Conservation (phyloP, 1,140 invertebrate genomes). For the Drosophila takahashii region DNA sequence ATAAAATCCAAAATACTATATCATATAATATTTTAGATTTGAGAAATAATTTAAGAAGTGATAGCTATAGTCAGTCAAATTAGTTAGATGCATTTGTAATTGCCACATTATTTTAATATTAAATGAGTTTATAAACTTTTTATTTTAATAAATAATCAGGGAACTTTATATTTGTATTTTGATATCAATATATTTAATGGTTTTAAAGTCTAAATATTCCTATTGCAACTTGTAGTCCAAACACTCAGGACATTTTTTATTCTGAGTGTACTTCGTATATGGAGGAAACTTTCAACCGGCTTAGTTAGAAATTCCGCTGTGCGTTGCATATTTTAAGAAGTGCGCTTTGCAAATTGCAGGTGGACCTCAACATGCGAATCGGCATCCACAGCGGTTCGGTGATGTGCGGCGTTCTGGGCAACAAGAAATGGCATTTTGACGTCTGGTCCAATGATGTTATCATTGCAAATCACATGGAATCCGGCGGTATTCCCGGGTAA, state of each 20-base stretch:
- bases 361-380: constrained; percentile 97
- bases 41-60: too few relatives aligned
- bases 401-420: constrained; percentile 96
- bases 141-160: too few relatives aligned
- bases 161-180: too few relatives aligned
- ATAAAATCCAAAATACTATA: too few relatives aligned
- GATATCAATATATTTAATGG: too few relatives aligned
- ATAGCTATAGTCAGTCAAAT: too few relatives aligned
- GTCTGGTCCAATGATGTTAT: constrained; percentile 99
- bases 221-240: too few relatives aligned
- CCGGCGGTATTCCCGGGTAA: constrained; percentile 96
- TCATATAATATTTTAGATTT: too few relatives aligned
- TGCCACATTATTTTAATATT: too few relatives aligned
- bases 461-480: constrained; percentile 98
- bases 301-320: neutral
- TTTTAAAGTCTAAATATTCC: too few relatives aligned
- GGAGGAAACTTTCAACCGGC: neutral
- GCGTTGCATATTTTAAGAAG: constrained; percentile 48
- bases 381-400: constrained; percentile 98
- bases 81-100: too few relatives aligned
- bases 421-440: constrained; percentile 98
- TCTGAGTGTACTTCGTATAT: neutral
- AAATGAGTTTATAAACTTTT: too few relatives aligned
- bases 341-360: constrained; percentile 85
- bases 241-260: neutral